Evolutionary conservation across 1,140 invertebrate species (phyloP).

Genomic region (Mylabris phalerata): DNA sequence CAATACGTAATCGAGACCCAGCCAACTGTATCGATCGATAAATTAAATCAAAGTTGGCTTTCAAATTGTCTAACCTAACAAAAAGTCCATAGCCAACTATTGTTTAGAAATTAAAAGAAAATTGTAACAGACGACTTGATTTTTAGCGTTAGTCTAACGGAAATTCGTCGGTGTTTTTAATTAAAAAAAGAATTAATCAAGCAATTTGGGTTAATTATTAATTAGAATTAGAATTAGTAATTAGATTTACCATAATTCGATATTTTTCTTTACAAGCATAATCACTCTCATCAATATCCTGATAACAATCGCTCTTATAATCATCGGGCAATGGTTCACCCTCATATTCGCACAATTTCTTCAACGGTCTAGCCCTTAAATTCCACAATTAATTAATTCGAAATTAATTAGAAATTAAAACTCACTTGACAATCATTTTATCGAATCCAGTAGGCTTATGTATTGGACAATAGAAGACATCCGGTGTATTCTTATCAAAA

Average conservation of each 20-base stretch:
- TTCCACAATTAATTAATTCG: background rate
- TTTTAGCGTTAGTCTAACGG: too few relatives aligned
- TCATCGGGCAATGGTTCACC: constrained; percentile 62
- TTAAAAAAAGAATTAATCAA: background rate
- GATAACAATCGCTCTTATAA: constrained; percentile 75
- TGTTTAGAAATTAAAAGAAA: too few relatives aligned
- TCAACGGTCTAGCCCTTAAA: constrained; percentile 57
- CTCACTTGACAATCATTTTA: constrained; percentile 57
- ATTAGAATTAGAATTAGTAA: too few relatives aligned
- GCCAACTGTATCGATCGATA: too few relatives aligned
- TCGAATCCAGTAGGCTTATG: constrained; percentile 66
- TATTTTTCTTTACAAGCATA: constrained; percentile 79
- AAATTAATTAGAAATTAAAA: constrained; percentile 1
- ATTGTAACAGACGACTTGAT: too few relatives aligned
- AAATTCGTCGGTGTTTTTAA: too few relatives aligned
- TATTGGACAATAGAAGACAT: constrained; percentile 77
- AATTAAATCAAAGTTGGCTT: too few relatives aligned
- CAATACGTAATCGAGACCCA: too few relatives aligned
- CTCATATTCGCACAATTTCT: constrained; percentile 69
- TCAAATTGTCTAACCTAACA: too few relatives aligned
- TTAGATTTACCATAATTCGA: constrained; percentile 65
- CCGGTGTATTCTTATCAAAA: constrained; percentile 74
- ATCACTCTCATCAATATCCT: constrained; percentile 72
- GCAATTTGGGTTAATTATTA: background rate
- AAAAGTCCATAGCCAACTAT: too few relatives aligned